Evolutionary conservation across 2,113 vertebrate species (phyloP).

Genomic region (Clarias batrachus): DNA sequence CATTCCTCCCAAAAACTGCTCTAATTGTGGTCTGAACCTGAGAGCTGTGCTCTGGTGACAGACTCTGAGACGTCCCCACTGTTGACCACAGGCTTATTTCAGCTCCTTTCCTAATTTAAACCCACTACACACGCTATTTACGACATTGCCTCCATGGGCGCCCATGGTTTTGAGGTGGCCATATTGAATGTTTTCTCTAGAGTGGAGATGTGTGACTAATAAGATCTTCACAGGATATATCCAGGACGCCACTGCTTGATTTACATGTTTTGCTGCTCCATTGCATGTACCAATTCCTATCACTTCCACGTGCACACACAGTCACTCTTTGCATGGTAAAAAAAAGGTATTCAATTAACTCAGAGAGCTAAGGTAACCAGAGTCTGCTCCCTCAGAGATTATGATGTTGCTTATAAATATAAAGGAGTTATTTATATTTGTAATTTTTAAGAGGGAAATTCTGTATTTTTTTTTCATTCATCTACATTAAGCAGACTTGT

Average conservation of each 20-base stretch:
- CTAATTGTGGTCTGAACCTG: slow-evolving; percentile 61
- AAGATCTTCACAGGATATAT: slow-evolving; percentile 47
- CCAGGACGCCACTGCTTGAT: slow-evolving; percentile 39
- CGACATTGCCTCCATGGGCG: slow-evolving; percentile 40
- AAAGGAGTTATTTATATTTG: background rate
- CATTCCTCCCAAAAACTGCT: slow-evolving; percentile 53
- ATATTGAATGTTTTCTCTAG: slow-evolving; percentile 41
- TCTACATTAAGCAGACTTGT: background rate
- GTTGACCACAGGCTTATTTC: slow-evolving; percentile 59
- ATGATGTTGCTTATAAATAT: background rate
- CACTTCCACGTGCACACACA: background rate
- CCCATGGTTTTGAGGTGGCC: slow-evolving; percentile 41
- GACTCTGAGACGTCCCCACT: slow-evolving; percentile 51
- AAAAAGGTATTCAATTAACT: background rate
- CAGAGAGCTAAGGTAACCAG: background rate
- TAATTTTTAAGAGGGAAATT: background rate
- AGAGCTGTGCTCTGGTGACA: slow-evolving; percentile 52
- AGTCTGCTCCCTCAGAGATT: background rate
- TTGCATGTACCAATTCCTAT: background rate
- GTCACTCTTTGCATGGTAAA: background rate
- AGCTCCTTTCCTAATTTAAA: slow-evolving; percentile 59
- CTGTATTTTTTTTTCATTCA: background rate
- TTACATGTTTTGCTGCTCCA: slow-evolving; percentile 18
- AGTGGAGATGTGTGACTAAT: slow-evolving; percentile 50
- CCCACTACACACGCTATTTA: slow-evolving; percentile 52